phyloP scores from a whole-genome alignment of 2,888 invertebrate genomes.

The Athalia cordata region DNA sequence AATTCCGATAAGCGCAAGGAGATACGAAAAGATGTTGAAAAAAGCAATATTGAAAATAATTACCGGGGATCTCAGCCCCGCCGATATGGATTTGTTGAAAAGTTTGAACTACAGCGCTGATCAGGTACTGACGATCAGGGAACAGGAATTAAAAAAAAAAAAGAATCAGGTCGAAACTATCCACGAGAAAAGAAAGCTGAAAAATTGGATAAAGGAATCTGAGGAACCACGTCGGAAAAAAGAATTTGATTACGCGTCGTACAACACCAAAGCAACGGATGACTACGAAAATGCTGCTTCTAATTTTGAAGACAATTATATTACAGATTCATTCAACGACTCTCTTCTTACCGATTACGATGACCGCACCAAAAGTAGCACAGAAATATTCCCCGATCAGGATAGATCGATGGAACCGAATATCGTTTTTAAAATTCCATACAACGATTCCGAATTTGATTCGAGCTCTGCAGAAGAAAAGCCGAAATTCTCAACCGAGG shows the following conservation, averaged over 20 bases:
- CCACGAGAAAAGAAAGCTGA: slow-evolving; percentile 34
- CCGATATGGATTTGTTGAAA: slow-evolving; percentile 65
- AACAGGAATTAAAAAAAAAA: slow-evolving; percentile 61
- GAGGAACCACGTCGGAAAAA: slow-evolving; percentile 18
- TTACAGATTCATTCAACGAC: slow-evolving; percentile 42
- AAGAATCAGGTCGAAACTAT: slow-evolving; percentile 55
- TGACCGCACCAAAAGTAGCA: slow-evolving; percentile 3
- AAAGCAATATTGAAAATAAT: slow-evolving; percentile 70
- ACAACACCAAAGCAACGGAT: slow-evolving; percentile 66
- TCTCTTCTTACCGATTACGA: slow-evolving; percentile 40
- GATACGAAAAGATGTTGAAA: slow-evolving; percentile 68
- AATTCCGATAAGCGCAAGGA: slow-evolving; percentile 58
- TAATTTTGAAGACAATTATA: slow-evolving; percentile 51
- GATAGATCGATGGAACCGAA: slow-evolving; percentile 61
- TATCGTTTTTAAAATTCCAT: slow-evolving; percentile 68
- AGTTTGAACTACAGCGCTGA: slow-evolving; percentile 68
- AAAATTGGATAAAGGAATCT: slow-evolving; percentile 28
- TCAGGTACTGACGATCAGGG: slow-evolving; percentile 65
- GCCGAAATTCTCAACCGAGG: not conserved
- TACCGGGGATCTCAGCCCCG: slow-evolving; percentile 65
- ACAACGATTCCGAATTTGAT: slow-evolving; percentile 68
- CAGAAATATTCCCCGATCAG: slow-evolving; percentile 46
- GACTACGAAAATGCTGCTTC: slow-evolving; percentile 68
- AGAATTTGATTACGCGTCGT: slow-evolving; percentile 60
- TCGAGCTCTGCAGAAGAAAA: slow-evolving; percentile 55